Percentiles rank a stretch among this genome's conserved stretches.
phyloP scores from a whole-genome alignment of 2,888 invertebrate genomes.

The Nomada goodeniana region DNA sequence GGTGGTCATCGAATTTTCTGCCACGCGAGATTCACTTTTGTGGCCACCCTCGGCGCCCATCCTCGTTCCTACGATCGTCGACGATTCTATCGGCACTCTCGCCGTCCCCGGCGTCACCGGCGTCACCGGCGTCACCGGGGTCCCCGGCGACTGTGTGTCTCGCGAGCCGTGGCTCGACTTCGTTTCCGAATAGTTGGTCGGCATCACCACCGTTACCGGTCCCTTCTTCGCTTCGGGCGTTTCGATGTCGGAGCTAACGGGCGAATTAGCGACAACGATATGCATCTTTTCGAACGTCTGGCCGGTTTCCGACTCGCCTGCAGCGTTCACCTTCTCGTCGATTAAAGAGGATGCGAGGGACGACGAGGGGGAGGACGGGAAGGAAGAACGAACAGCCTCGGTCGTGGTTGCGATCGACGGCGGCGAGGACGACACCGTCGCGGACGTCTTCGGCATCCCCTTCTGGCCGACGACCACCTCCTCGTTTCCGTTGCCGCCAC shows the following conservation, averaged over 20 bases:
- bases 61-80: neutral
- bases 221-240: conserved; percentile 51
- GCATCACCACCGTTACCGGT: conserved; percentile 76
- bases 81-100: conserved; percentile 12
- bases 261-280: conserved; percentile 75
- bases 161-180: conserved; percentile 28
- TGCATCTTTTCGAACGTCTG: conserved; percentile 71
- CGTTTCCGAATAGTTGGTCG: conserved; percentile 71
- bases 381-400: neutral
- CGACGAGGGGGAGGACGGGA: neutral
- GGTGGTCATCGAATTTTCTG: conserved; percentile 34
- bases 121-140: too few relatives aligned
- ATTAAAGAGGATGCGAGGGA: neutral
- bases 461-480: conserved; percentile 77
- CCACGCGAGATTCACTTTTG: conserved; percentile 26
- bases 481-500: conserved; percentile 73
- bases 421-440: neutral
- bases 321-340: conserved; percentile 21
- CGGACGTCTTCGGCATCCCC: conserved; percentile 41
- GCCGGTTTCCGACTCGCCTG: conserved; percentile 1
- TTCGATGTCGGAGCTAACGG: conserved; percentile 49
- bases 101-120: neutral
- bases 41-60: too few relatives aligned
- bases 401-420: conserved; percentile 12
- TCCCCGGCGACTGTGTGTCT: neutral